Conservation (phyloP, 2,888 invertebrate genomes). For the Acrobasis suavella region DNA sequence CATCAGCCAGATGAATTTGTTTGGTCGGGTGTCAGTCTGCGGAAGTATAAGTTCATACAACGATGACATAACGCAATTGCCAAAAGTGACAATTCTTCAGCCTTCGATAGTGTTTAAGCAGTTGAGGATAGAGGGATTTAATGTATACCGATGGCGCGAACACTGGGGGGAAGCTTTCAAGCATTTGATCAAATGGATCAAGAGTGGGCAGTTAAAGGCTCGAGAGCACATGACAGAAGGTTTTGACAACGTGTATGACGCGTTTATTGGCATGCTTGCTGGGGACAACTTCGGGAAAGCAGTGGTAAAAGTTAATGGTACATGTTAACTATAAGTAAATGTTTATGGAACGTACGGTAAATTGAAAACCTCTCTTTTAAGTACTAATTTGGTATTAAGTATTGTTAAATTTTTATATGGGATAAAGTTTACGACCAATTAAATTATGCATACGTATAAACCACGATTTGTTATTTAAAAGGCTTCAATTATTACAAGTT, state of each 20-base stretch:
- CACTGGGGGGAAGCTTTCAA: slow-evolving; percentile 82
- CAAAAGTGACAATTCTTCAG: slow-evolving; percentile 75
- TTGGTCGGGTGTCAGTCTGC: slow-evolving; percentile 50
- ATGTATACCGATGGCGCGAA: slow-evolving; percentile 72
- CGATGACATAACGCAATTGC: slow-evolving; percentile 42
- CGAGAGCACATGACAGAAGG: slow-evolving; percentile 86
- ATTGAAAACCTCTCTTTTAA: neutral
- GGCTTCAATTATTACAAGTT: no score
- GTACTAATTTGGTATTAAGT: no score
- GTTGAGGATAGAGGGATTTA: slow-evolving; percentile 85
- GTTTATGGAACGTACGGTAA: neutral
- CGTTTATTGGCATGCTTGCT: slow-evolving; percentile 84
- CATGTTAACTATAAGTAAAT: neutral
- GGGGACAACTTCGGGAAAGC: slow-evolving; percentile 88
- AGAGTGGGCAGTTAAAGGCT: slow-evolving; percentile 85
- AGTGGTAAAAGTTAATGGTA: slow-evolving; percentile 80
- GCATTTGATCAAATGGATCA: slow-evolving; percentile 83
- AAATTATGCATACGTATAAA: no score
- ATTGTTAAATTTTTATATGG: no score
- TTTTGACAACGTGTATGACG: slow-evolving; percentile 86
- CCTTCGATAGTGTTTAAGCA: slow-evolving; percentile 79
- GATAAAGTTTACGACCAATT: no score
- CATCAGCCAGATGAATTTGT: slow-evolving; percentile 81
- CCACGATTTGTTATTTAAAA: no score
- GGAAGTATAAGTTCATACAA: slow-evolving; percentile 65